Evolutionary conservation across 2,797 vertebrate genomes (phyloP).

Genomic region (Mastacembelus armatus): DNA sequence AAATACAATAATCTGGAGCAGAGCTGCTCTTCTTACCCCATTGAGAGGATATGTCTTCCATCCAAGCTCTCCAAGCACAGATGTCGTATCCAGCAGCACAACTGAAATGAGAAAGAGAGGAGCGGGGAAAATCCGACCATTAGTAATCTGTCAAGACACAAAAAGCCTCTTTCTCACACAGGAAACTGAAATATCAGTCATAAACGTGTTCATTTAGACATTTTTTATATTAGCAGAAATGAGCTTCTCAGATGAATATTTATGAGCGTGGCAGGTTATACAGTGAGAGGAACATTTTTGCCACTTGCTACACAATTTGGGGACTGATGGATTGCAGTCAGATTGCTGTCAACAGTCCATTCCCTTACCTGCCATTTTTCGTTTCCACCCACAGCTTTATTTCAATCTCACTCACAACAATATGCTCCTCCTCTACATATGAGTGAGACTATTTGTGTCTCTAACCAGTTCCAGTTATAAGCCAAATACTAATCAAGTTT

Average conservation of each 20-base stretch:
- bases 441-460: constrained; percentile 17
- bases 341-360: constrained; percentile 76
- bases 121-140: constrained; percentile 44
- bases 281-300: constrained; percentile 45
- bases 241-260: constrained; percentile 68
- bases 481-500: constrained; percentile 16
- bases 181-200: constrained; percentile 69
- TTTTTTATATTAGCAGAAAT: constrained; percentile 61
- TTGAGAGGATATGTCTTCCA: constrained; percentile 97
- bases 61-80: constrained; percentile 93
- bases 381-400: constrained; percentile 38
- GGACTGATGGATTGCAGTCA: constrained; percentile 76
- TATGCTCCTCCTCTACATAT: constrained; percentile 23
- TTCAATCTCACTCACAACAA: constrained; percentile 38
- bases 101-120: constrained; percentile 83
- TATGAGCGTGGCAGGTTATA: constrained; percentile 38
- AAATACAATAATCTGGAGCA: constrained; percentile 16
- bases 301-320: constrained; percentile 60
- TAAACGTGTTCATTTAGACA: constrained; percentile 64
- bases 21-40: constrained; percentile 88
- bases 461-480: no score
- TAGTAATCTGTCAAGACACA: constrained; percentile 63
- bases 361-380: constrained; percentile 35
- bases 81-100: constrained; percentile 94
- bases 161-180: constrained; percentile 54